phyloP scores from a whole-genome alignment of 2,888 invertebrate genomes.

The Glyphotaelius pellucidus region DNA sequence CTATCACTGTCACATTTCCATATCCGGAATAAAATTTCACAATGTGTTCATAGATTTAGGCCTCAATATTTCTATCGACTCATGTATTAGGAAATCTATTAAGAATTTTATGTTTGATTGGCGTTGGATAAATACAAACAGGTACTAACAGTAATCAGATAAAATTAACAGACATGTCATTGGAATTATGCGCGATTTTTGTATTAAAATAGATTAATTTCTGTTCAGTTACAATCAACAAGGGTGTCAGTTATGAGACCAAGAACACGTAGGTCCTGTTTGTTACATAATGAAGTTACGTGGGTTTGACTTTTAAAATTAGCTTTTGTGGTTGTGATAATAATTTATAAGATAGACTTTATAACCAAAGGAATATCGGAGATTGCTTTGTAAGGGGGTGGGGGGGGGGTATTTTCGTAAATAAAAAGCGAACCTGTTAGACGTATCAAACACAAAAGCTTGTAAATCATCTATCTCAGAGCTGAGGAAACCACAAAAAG shows the following conservation, averaged over 20 bases:
- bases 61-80: not conserved
- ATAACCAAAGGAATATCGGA: not conserved
- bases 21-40: slow-evolving; percentile 15
- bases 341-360: too few relatives aligned
- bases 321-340: not conserved
- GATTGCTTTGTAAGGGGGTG: not conserved
- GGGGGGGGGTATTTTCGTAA: not conserved
- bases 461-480: not conserved
- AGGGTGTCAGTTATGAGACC: not conserved
- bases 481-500: not conserved
- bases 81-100: not conserved
- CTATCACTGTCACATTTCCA: not conserved
- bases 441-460: not conserved
- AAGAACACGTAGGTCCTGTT: not conserved
- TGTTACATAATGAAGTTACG: not conserved
- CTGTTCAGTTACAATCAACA: not conserved
- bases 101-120: not conserved
- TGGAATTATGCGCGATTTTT: not conserved
- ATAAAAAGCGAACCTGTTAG: not conserved
- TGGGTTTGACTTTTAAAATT: not conserved
- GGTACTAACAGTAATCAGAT: not conserved
- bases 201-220: not conserved
- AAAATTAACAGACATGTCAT: not conserved
- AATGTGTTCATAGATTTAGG: not conserved
- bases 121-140: not conserved